Conservation (phyloP, 2,797 vertebrate species). For the Zalophus californianus region DNA sequence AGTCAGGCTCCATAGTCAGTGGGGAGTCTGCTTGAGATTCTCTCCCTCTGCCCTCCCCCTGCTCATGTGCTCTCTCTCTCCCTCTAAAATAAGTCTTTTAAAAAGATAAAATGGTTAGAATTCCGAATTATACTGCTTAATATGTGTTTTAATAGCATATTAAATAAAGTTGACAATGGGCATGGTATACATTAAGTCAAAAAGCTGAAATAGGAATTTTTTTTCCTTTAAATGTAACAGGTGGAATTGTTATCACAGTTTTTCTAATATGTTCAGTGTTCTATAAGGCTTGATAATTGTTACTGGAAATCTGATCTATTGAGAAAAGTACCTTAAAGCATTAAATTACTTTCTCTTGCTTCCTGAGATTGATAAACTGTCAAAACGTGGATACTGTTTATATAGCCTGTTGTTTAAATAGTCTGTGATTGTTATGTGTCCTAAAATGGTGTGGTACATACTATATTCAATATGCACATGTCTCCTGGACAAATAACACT, state of each 20-base stretch:
- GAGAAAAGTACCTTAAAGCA: conserved; percentile 39
- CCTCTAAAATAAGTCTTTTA: too few relatives aligned
- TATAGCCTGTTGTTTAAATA: not conserved
- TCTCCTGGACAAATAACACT: not conserved
- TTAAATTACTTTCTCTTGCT: conserved; percentile 36
- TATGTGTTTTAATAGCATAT: not conserved
- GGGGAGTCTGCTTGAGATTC: too few relatives aligned
- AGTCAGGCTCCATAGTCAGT: too few relatives aligned
- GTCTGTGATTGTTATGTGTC: not conserved
- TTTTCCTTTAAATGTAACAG: conserved; percentile 19
- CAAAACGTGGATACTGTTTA: conserved; percentile 13
- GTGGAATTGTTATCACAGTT: not conserved
- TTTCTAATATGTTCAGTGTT: not conserved
- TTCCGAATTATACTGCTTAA: not conserved
- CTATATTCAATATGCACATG: not conserved
- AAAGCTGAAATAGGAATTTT: not conserved
- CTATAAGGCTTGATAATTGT: not conserved
- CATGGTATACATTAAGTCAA: not conserved
- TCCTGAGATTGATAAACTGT: conserved; percentile 1
- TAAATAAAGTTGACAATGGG: conserved; percentile 1
- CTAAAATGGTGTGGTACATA: not conserved
- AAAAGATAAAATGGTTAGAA: conserved; percentile 3
- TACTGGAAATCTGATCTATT: conserved; percentile 20
- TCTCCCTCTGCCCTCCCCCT: too few relatives aligned
- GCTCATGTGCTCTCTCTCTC: too few relatives aligned